Base-by-base conservation (phyloP, 2,888 invertebrate species). In the Shargacucullia verbasci region DNA sequence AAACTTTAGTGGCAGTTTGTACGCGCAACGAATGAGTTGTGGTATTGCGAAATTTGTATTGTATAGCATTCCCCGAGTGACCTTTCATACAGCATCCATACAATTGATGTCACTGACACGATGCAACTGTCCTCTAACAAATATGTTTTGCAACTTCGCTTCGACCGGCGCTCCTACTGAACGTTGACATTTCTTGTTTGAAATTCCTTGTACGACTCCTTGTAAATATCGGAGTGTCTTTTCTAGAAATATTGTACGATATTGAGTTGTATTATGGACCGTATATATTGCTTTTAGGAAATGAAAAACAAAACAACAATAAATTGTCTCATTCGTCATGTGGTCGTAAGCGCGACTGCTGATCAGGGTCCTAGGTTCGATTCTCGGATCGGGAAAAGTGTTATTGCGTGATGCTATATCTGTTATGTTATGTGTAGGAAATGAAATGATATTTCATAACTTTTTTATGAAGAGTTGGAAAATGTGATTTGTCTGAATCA, bases 1-100 rank as follows among this genome's bases (percentile, higher is more conserved):
- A 77, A 78, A 79, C 59, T 69, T 66, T 69, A 61, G 65, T 67
- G 61, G 65, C 34, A 20, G 60, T 35, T 57, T 48, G 67, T 64
- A 77, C 76, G 80, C 75, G 81, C 55, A 53, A 35, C 45, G 74
- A 77, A 72, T 71, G 68, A 20, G 2, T 20, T 20, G 20, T 20
- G 20, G 4, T 20, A 48, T 69, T 59, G 59, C 49, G 38, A 52
- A 54, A 66, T 70, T 50, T 56, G 58, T 41, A 53, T 62, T 69
- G 73, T 54, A 48, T 59, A 66, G 70, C 73, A 71, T 74, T 72
- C 65, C 52, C 9, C 48, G 43, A 39, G 52, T 73, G 73, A 78
- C 76, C 79, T 79, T 75, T 77, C 56, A 59, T 48, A 64, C 68
- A 53, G 64, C 49, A 54, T 59, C 49, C 44, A 44, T 44, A 68